These are phyloP conservation scores for Atherinosoma microstoma DNA, from an alignment of 2,797 vertebrate species.

Conservation along the genomic window DNA sequence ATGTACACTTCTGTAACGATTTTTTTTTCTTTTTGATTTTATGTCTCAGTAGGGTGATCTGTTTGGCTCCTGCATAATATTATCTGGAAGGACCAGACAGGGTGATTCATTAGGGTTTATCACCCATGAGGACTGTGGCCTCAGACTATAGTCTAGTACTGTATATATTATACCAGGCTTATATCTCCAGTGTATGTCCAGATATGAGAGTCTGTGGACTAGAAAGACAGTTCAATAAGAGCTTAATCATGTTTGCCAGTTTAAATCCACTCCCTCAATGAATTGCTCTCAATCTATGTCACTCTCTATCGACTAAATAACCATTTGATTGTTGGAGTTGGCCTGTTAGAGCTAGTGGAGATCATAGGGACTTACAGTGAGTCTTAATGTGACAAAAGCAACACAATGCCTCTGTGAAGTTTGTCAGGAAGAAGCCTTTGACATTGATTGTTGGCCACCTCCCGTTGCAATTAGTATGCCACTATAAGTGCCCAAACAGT, in stretches of 20 bases:
- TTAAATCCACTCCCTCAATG: slow-evolving; percentile 49
- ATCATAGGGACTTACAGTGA: slow-evolving; percentile 41
- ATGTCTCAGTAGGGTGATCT: slow-evolving; percentile 30
- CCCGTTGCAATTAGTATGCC: slow-evolving; percentile 33
- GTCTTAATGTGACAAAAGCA: slow-evolving; percentile 39
- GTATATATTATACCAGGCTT: slow-evolving; percentile 33
- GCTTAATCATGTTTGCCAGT: slow-evolving; percentile 60
- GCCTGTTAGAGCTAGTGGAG: slow-evolving; percentile 35
- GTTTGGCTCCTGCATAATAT: slow-evolving; percentile 38
- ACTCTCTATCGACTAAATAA: slow-evolving; percentile 55
- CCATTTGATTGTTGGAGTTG: slow-evolving; percentile 40
- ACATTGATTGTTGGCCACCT: slow-evolving; percentile 43
- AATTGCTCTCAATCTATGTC: slow-evolving; percentile 49
- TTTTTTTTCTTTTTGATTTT: slow-evolving; percentile 34
- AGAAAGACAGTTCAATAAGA: slow-evolving; percentile 52
- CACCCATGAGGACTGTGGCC: slow-evolving; percentile 40
- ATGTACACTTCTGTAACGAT: slow-evolving; percentile 34
- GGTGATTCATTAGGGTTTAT: slow-evolving; percentile 61
- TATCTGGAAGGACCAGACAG: slow-evolving; percentile 40
- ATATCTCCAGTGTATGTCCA: slow-evolving; percentile 26
- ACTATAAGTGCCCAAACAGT: slow-evolving; percentile 15
- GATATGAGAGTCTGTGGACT: slow-evolving; percentile 52
- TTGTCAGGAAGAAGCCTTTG: slow-evolving; percentile 40
- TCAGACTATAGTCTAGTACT: slow-evolving; percentile 29
- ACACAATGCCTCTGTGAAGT: slow-evolving; percentile 28